Percentiles rank a stretch among this genome's conserved stretches.
These are phyloP conservation scores for Petrosia ficiformis DNA, from an alignment of 37 sponge, comb jelly and placozoan species.

Conservation along the genomic window DNA sequence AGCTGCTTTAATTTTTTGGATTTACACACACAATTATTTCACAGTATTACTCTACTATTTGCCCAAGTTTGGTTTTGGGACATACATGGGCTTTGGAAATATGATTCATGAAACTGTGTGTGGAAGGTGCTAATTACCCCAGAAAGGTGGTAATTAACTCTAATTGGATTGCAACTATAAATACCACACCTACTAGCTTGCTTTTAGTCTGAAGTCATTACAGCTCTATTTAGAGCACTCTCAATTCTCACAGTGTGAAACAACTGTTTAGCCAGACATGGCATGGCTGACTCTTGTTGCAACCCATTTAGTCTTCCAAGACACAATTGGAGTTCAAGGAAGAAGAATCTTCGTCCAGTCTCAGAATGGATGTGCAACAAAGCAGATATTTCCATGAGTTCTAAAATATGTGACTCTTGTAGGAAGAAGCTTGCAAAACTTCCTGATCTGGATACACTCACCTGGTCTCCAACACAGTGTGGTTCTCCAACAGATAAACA, in stretches of 20 bases:
- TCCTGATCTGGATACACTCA: background rate
- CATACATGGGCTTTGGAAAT: background rate
- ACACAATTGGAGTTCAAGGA: slow-evolving; percentile 9
- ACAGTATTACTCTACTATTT: background rate
- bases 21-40: background rate
- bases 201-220: no score
- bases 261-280: no score
- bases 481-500: background rate
- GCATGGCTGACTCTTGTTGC: slow-evolving; percentile 13
- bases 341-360: slow-evolving; percentile 6
- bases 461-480: background rate
- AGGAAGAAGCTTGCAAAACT: slow-evolving; percentile 12
- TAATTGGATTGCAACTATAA: background rate
- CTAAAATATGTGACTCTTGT: slow-evolving; percentile 14
- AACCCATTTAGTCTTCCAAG: slow-evolving; percentile 3
- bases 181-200: no score
- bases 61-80: background rate
- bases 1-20: background rate
- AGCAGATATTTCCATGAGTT: background rate
- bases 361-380: slow-evolving; percentile 12
- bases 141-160: background rate
- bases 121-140: background rate
- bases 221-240: no score
- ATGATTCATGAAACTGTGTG: background rate
- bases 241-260: no score